Base-by-base conservation (phyloP, 2,888 invertebrate genomes). In the Apamea crenata region DNA sequence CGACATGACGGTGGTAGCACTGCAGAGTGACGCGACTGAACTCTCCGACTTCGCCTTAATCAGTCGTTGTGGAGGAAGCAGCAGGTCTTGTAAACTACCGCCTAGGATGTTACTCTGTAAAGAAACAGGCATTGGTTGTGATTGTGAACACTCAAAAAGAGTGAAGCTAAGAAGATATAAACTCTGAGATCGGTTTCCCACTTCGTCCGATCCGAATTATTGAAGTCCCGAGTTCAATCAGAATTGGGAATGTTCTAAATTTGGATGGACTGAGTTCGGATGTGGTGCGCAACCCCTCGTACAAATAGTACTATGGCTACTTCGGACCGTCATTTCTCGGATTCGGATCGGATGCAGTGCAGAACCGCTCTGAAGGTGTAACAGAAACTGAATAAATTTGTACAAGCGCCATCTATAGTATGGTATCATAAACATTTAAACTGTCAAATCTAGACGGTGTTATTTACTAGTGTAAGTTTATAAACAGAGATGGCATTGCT, bases 1-100 rank as follows among this genome's bases (percentile, higher is more conserved):
- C 0, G 96, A 96, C 90, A 96, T 91, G 1, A 96, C 93, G 0
- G 97, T 96, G 40, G 92, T 93, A 6, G 96, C 95, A 53, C 96
- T 96, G 84, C 97, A 97, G 0, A 97, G 96, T 0, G 97, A 97
- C 1, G 98, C 98, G 32, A 99, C 97, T 0, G 99, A 98, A 78
- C 98, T 98, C 94, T 99, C 99, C 0, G 99, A 99, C 96, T 99
- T 99, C 18, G 99, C 99, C 94, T 99, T 99, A 86, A 99, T 98
- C 87, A 99, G 97, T 67, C 98, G 97, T 88, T 97, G 98, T 5
- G 97, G 97, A 6, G 98, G 98, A n/a, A 93, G 90, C 86, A 98
- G 97, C 71, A 98, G 95, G 89, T 98, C 98, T 94, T 98, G 98
- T 29, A 98, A 95, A 87, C 98, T 98, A 29, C 98, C 98, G 6